Percentiles rank a stretch among this genome's conserved stretches.
These are phyloP conservation scores for Euura lappo DNA, from an alignment of 1,140 invertebrate genomes.

Conservation along the genomic window DNA sequence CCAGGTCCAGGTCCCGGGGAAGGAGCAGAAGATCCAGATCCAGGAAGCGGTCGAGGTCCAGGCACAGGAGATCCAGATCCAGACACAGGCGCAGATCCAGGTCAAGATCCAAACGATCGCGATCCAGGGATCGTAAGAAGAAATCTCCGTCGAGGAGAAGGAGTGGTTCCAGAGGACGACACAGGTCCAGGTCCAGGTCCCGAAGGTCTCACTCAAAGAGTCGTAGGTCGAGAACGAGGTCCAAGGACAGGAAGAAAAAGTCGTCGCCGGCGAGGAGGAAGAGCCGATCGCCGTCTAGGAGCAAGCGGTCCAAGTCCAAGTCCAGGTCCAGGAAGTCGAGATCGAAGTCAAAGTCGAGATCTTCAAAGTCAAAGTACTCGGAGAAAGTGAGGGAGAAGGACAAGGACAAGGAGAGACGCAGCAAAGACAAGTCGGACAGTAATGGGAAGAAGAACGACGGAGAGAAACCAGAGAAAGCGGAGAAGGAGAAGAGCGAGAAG, in stretches of 20 bases:
- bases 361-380: slow-evolving; percentile 39
- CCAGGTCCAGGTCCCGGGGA: slow-evolving; percentile 68
- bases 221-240: slow-evolving; percentile 64
- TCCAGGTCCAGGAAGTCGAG: slow-evolving; percentile 37
- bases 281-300: slow-evolving; percentile 59
- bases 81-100: slow-evolving; percentile 53
- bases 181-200: slow-evolving; percentile 54
- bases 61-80: slow-evolving; percentile 64
- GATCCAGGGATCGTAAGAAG: slow-evolving; percentile 59
- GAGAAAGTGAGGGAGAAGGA: slow-evolving; percentile 58
- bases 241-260: slow-evolving; percentile 54
- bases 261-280: slow-evolving; percentile 49
- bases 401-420: slow-evolving; percentile 50
- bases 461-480: slow-evolving; percentile 41
- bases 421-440: slow-evolving; percentile 58
- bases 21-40: slow-evolving; percentile 61
- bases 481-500: slow-evolving; percentile 12
- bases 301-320: slow-evolving; percentile 61
- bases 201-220: slow-evolving; percentile 52
- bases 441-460: slow-evolving; percentile 53
- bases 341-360: slow-evolving; percentile 46
- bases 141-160: slow-evolving; percentile 55
- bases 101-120: slow-evolving; percentile 60
- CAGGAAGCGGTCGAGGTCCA: slow-evolving; percentile 64
- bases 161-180: slow-evolving; percentile 49